phyloP scores from a whole-genome alignment of 2,797 vertebrate species.

The Brachyrhaphis roseni region DNA sequence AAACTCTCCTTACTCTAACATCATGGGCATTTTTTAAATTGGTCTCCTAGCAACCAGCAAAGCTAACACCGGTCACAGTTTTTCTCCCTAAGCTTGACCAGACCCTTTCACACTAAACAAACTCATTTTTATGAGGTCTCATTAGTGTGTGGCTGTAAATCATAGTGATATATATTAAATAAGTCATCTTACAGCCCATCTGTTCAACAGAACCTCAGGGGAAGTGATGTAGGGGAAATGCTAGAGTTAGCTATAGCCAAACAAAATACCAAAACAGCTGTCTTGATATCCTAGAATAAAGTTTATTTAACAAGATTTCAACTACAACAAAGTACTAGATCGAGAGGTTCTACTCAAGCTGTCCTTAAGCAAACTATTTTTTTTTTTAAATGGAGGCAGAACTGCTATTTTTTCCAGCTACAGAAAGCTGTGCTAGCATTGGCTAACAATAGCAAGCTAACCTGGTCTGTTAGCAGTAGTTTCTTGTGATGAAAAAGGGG shows the following conservation, averaged over 20 bases:
- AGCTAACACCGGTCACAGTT: neutral
- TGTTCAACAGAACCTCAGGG: neutral
- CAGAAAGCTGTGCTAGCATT: neutral
- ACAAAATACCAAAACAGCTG: neutral
- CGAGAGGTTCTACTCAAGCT: neutral
- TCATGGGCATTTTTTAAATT: neutral
- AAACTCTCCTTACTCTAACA: neutral
- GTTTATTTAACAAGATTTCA: neutral
- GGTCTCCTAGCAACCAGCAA: neutral
- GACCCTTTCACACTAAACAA: neutral
- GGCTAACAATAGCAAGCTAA: neutral
- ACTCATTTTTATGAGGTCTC: neutral
- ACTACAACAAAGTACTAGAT: neutral
- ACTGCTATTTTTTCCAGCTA: neutral
- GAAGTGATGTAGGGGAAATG: neutral
- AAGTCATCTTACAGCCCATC: neutral
- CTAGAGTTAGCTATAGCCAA: neutral
- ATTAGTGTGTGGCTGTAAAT: neutral
- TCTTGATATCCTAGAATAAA: neutral
- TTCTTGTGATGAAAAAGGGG: neutral
- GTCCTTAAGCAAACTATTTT: neutral
- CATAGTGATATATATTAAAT: neutral
- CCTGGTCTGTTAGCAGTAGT: neutral
- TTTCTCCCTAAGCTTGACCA: neutral
- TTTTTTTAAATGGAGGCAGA: neutral